phyloP scores from a whole-genome alignment of 2,113 vertebrate species.

The Oenanthe melanoleuca region DNA sequence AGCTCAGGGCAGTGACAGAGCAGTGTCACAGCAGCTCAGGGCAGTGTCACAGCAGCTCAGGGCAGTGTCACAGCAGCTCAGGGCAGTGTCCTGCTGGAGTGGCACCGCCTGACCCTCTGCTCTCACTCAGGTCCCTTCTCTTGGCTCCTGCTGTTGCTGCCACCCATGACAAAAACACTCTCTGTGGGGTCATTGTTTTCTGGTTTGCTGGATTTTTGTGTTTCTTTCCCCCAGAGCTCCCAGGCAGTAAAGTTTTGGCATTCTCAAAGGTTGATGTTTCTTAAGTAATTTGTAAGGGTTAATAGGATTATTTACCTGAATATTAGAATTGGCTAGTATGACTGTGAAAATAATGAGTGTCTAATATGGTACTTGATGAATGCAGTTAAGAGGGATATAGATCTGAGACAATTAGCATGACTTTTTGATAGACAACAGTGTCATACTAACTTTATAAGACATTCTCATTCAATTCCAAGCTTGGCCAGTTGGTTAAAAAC shows the following conservation, averaged over 20 bases:
- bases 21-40: too few relatives aligned
- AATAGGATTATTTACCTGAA: neutral
- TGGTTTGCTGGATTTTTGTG: too few relatives aligned
- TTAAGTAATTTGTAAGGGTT: neutral
- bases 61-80: neutral
- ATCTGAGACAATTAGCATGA: neutral
- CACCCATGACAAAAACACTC: neutral
- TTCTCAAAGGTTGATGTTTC: neutral
- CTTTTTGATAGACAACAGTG: neutral
- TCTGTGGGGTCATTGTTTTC: too few relatives aligned
- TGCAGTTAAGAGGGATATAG: neutral
- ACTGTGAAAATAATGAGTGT: neutral
- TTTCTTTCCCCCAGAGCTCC: too few relatives aligned
- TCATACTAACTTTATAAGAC: neutral
- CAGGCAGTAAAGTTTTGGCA: neutral
- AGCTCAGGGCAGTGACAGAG: neutral
- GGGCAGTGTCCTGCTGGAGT: neutral
- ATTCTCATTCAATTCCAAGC: neutral
- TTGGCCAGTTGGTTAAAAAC: neutral
- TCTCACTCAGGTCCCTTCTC: neutral
- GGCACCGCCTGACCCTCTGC: neutral
- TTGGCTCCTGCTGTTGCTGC: neutral
- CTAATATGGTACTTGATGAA: neutral
- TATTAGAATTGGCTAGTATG: neutral
- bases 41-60: too few relatives aligned